Conservation (phyloP, 2,113 vertebrate species). For the Centropus bengalensis region DNA sequence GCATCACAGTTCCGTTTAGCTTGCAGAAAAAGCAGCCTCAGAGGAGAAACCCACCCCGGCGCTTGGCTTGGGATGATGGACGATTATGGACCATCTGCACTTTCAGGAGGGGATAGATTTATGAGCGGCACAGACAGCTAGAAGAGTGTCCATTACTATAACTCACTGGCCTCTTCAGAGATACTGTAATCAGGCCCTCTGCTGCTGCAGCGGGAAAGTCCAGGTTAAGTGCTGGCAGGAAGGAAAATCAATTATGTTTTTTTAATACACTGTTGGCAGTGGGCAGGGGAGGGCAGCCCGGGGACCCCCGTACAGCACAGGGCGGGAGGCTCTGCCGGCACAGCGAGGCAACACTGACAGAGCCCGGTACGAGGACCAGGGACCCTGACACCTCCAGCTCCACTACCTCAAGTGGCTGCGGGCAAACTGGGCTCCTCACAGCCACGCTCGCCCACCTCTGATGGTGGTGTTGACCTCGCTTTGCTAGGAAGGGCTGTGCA, state of each 20-base stretch:
- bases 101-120: slow-evolving; percentile 83
- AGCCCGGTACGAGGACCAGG: accelerated
- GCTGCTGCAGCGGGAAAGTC: neutral
- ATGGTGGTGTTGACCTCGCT: accelerated
- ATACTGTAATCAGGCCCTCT: neutral
- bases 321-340: neutral
- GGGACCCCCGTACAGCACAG: neutral
- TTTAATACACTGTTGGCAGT: neutral
- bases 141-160: slow-evolving; percentile 83
- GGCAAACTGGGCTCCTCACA: neutral
- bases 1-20: slow-evolving; percentile 61
- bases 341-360: accelerated
- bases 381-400: accelerated
- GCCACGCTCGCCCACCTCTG: too few relatives aligned
- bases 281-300: neutral
- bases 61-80: slow-evolving; percentile 80
- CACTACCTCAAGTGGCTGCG: accelerated
- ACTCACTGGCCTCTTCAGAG: slow-evolving; percentile 79
- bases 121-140: slow-evolving; percentile 79
- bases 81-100: slow-evolving; percentile 87
- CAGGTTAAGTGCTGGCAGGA: slow-evolving; percentile 42
- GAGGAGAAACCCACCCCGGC: slow-evolving; percentile 72
- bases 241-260: slow-evolving; percentile 50
- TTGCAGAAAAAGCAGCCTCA: slow-evolving; percentile 78
- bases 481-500: neutral